Conservation (phyloP, 2,113 vertebrate genomes). For the Coracopsis vasa region DNA sequence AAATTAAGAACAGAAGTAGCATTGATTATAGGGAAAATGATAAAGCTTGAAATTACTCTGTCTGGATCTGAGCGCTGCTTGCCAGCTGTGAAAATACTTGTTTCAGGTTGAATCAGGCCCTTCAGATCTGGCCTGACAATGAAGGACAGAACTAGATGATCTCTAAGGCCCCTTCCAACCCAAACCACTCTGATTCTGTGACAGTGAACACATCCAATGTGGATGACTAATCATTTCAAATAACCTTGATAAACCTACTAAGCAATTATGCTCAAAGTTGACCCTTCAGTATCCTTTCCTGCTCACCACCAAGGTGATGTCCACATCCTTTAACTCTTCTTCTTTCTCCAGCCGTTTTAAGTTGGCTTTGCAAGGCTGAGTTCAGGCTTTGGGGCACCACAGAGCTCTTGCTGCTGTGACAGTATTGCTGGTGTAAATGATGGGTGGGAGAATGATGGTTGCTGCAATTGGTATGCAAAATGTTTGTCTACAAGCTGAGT, state of each 20-base stretch:
- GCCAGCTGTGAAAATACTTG: not conserved
- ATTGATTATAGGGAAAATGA: not conserved
- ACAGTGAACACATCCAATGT: not conserved
- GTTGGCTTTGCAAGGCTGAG: not conserved
- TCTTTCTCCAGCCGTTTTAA: not conserved
- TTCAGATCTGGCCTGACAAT: not conserved
- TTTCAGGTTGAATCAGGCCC: not conserved
- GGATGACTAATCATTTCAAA: not conserved
- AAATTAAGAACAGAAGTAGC: not conserved
- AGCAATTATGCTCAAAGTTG: not conserved
- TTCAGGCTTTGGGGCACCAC: not conserved
- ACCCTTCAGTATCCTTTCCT: not conserved
- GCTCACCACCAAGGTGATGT: not conserved
- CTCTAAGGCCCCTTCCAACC: not conserved
- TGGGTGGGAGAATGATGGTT: not conserved
- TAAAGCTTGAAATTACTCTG: not conserved
- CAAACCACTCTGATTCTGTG: not conserved
- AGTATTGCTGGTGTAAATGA: not conserved
- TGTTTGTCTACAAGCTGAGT: constrained; percentile 33
- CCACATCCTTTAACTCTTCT: not conserved
- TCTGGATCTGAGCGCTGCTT: not conserved
- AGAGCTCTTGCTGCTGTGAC: not conserved
- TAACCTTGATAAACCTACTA: not conserved
- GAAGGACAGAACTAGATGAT: not conserved
- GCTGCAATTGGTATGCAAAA: constrained; percentile 42